Evolutionary conservation across 1,140 invertebrate species (phyloP).

Genomic region (Triops cancriformis): DNA sequence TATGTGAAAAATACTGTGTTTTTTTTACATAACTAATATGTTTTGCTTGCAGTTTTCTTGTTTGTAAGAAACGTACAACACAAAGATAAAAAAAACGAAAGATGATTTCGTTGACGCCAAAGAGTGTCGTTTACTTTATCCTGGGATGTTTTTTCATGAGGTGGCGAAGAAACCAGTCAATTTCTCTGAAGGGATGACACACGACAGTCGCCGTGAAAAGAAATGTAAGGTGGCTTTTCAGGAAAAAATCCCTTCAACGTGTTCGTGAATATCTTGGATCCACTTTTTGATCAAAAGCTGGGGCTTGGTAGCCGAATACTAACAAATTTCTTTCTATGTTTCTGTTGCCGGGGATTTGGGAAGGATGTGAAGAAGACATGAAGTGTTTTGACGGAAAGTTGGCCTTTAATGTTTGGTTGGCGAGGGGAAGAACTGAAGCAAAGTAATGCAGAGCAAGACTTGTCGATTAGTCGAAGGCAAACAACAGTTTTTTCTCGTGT

Average conservation of each 20-base stretch:
- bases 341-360: not conserved
- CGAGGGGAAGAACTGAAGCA: not conserved
- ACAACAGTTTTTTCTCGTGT: not conserved
- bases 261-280: not conserved
- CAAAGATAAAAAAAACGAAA: not conserved
- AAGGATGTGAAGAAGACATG: not conserved
- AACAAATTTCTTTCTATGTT: not conserved
- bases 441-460: not conserved
- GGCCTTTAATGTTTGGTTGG: too few relatives aligned
- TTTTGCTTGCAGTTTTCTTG: not conserved
- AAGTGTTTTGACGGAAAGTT: not conserved
- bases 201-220: not conserved
- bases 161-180: too few relatives aligned
- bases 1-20: not conserved
- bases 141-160: not conserved
- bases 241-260: conserved; percentile 11
- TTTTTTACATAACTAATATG: not conserved
- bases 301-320: not conserved
- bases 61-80: not conserved
- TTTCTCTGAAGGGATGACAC: too few relatives aligned
- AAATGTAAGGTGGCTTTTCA: not conserved
- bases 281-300: not conserved
- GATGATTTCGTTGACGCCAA: conserved; percentile 5
- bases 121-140: not conserved
- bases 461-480: not conserved